Percentiles rank a stretch among this genome's conserved stretches.
Conservation (phyloP, 2,888 invertebrate species). For the Mesorhabditis sp. region DNA sequence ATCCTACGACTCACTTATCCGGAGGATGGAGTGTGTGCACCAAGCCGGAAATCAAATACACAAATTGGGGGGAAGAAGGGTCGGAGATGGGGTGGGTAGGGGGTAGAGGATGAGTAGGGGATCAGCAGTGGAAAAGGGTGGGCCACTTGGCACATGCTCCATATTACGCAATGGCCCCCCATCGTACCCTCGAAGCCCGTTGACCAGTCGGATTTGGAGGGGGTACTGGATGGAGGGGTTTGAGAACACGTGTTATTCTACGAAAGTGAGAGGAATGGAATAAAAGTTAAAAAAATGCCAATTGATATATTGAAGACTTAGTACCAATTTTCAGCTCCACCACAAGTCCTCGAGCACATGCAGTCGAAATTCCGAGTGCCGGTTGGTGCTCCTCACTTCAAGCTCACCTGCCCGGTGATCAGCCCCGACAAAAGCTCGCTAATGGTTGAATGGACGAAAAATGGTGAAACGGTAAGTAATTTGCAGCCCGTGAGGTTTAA, state of each 20-base stretch:
- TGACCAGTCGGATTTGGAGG: no score
- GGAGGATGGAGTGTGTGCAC: background rate
- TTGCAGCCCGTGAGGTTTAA: background rate
- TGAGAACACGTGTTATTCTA: no score
- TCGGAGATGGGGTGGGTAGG: background rate
- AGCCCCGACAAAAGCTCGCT: conserved; percentile 36
- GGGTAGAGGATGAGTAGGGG: no score
- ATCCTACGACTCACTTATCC: no score
- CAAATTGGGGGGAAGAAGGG: background rate
- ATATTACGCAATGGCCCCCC: no score
- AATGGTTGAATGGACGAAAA: conserved; percentile 53
- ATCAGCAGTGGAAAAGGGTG: no score
- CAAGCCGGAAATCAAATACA: conserved; percentile 4
- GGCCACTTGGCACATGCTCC: no score
- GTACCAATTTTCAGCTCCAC: conserved; percentile 41
- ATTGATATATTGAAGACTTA: no score
- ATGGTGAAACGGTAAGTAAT: conserved; percentile 42
- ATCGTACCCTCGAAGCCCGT: no score
- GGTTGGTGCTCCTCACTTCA: conserved; percentile 48
- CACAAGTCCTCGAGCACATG: conserved; percentile 37
- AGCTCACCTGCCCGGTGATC: conserved; percentile 48
- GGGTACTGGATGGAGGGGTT: no score
- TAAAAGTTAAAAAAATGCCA: no score
- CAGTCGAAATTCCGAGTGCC: conserved; percentile 47
- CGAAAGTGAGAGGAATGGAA: no score